These are phyloP conservation scores for Danaus chrysippus DNA, from an alignment of 2,888 invertebrate species.

Conservation along the genomic window DNA sequence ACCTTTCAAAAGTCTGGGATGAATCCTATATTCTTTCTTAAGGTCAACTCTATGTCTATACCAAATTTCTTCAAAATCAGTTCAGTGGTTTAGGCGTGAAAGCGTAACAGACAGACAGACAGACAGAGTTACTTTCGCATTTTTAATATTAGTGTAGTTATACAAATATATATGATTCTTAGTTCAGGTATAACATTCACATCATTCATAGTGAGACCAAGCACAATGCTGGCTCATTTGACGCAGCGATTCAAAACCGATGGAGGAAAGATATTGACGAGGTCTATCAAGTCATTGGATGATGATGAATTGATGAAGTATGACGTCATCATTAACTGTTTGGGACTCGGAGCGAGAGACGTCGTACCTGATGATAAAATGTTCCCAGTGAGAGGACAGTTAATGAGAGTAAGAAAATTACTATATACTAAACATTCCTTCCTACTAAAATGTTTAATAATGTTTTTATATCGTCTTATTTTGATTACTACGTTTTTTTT, in stretches of 20 bases:
- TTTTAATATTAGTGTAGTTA: neutral
- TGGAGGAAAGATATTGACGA: slow-evolving; percentile 79
- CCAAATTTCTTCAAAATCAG: too few relatives aligned
- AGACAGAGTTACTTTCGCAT: too few relatives aligned
- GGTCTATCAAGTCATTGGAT: slow-evolving; percentile 45
- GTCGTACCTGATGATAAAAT: slow-evolving; percentile 81
- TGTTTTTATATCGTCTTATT: neutral
- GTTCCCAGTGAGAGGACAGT: slow-evolving; percentile 86
- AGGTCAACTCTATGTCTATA: too few relatives aligned
- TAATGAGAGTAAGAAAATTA: slow-evolving; percentile 74
- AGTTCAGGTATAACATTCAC: slow-evolving; percentile 82
- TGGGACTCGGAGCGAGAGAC: slow-evolving; percentile 82
- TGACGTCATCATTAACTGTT: slow-evolving; percentile 89
- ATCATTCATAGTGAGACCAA: slow-evolving; percentile 83
- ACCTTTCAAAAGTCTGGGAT: too few relatives aligned
- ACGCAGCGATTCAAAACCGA: slow-evolving; percentile 78
- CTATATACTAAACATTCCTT: neutral
- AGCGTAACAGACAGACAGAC: too few relatives aligned
- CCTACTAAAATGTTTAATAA: neutral
- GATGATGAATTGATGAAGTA: slow-evolving; percentile 73
- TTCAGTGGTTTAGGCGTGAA: too few relatives aligned
- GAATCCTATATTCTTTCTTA: too few relatives aligned
- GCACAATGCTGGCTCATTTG: slow-evolving; percentile 82
- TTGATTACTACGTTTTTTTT: too few relatives aligned
- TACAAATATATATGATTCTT: slow-evolving; percentile 29